phyloP scores from a whole-genome alignment of 2,797 vertebrate genomes.

The Pangasius mekongensis region DNA sequence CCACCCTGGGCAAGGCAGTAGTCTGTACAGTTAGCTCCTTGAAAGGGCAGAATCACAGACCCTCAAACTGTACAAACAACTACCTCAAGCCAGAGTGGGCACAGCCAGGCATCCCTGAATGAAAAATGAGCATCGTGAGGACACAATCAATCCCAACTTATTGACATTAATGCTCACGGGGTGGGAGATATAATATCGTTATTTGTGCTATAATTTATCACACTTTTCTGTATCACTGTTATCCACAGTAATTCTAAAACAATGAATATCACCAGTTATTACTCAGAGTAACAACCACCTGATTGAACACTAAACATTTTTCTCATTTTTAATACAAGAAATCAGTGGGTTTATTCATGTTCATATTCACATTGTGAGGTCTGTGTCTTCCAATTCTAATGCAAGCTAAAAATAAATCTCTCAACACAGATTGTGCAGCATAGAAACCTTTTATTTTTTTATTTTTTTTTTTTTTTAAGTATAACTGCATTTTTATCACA shows the following conservation, averaged over 20 bases:
- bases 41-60: constrained; percentile 99
- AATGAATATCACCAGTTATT: background rate
- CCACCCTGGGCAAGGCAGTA: constrained; percentile 99
- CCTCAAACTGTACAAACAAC: constrained; percentile 99
- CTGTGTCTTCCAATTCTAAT: background rate
- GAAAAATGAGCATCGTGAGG: background rate
- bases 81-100: constrained; percentile 98
- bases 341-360: background rate
- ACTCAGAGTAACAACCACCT: background rate
- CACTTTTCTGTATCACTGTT: background rate
- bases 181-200: background rate
- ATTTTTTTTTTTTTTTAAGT: background rate
- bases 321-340: background rate
- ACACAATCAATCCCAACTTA: background rate
- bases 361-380: background rate
- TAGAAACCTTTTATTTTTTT: background rate
- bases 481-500: background rate
- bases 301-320: background rate
- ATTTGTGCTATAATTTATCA: background rate
- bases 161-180: background rate
- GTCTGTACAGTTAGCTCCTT: constrained; percentile 99
- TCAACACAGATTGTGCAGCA: background rate
- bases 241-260: background rate
- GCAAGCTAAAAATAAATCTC: background rate
- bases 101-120: constrained; percentile 40